Evolutionary conservation across 2,888 invertebrate genomes (phyloP), one percentile per base, ranked within the genome.

Genomic region (Pammene aurita): DNA sequence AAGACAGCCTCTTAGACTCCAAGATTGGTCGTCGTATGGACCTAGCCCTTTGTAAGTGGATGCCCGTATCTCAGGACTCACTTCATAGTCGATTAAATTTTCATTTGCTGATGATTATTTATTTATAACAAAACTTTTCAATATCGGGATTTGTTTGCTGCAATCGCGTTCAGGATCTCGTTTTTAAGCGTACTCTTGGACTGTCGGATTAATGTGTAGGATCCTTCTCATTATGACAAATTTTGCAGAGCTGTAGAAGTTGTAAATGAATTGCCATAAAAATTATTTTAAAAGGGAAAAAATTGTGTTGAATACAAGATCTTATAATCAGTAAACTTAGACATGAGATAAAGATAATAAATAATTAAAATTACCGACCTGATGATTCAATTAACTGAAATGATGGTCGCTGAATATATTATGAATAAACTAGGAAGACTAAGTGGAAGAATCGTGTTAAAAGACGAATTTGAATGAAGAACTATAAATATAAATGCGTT

Each of bases 1-100:
- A 90, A 77, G 93, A 90, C 75, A 92, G 89, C 77, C 84, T 89
- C 38, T 85, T 90, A 5, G 92, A 93, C 71, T 79, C 84, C 55
- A 92, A 92, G 78, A 82, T 92, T 72, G 93, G 94, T 73, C 93
- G 96, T 76, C 95, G 96, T 86, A 96, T 96, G 96, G 97, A 97
- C 83, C 95, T 96, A 85, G 96, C 96, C 72, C 93, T 97, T 84
- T 97, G 97, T 97, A 95, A 97, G 97, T 91, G 77, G 75, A 68
- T 69, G 72, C 72, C 72, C 69, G 74, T 75, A 61, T 55, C 41
- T 44, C 64, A 72, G 76, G 72, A 73, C 77, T 75, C 77, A 78
- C 79, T 76, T 73, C 74, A 85, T 89, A 90, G 89, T 85, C 80
- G 81, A 82, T 89, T 89, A 81, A 83, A 77, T 90, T 90, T 89